Conservation (phyloP, 2,113 vertebrate genomes). For the Pangasianodon hypophthalmus region DNA sequence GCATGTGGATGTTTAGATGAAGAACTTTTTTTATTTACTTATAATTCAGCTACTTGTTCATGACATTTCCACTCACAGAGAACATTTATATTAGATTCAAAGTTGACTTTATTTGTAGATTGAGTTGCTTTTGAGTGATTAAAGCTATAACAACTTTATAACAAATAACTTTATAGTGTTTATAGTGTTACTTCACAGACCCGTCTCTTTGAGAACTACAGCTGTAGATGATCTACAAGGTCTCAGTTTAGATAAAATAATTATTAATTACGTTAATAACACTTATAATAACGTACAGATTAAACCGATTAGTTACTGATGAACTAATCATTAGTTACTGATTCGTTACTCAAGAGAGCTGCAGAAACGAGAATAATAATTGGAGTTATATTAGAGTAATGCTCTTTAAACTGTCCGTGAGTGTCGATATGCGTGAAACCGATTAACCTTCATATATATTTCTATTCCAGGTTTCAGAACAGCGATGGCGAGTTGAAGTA, state of each 20-base stretch:
- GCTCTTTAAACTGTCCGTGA: not conserved
- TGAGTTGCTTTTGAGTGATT: not conserved
- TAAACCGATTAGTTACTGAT: not conserved
- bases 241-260: not conserved
- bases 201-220: not conserved
- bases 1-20: not conserved
- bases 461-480: constrained; percentile 81
- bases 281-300: not conserved
- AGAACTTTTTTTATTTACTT: no score
- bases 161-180: no score
- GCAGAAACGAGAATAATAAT: not conserved
- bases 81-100: not conserved
- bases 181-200: not conserved
- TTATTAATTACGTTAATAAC: not conserved
- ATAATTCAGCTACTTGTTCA: not conserved
- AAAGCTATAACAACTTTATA: not conserved
- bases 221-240: not conserved
- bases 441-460: not conserved
- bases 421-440: not conserved
- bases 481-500: constrained; percentile 92
- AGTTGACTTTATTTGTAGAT: not conserved
- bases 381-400: not conserved
- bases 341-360: not conserved
- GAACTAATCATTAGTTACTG: not conserved
- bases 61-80: not conserved